phyloP scores from a whole-genome alignment of 2,888 invertebrate genomes.

The Pseudococcus jackbeardsleyi region DNA sequence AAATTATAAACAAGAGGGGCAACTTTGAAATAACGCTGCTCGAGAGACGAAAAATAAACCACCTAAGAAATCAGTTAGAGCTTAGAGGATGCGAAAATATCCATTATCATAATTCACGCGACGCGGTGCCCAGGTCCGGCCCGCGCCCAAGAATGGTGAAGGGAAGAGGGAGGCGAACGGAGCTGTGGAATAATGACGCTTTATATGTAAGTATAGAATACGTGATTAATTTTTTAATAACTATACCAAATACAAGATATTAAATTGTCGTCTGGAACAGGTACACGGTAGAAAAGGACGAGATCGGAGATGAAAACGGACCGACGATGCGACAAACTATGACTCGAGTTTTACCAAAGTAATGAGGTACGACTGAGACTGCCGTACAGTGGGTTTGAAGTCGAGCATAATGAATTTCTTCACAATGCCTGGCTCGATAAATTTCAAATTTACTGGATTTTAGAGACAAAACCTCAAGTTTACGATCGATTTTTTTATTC shows the following conservation, averaged over 20 bases:
- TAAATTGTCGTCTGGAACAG: conserved; percentile 23
- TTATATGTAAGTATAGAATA: neutral
- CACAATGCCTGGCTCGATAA: too few relatives aligned
- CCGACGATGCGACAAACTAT: too few relatives aligned
- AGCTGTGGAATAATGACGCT: conserved; percentile 5
- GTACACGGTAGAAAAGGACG: neutral
- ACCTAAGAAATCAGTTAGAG: conserved; percentile 32
- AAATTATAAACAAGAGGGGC: conserved; percentile 36
- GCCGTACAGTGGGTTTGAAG: too few relatives aligned
- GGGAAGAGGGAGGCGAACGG: neutral
- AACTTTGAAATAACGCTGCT: neutral
- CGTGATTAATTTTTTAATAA: conserved; percentile 43
- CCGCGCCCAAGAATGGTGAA: neutral
- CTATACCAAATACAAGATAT: conserved; percentile 10
- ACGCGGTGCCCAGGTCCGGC: neutral
- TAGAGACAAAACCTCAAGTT: too few relatives aligned
- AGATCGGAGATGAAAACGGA: too few relatives aligned
- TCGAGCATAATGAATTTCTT: too few relatives aligned
- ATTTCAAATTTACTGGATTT: too few relatives aligned
- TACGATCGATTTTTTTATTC: too few relatives aligned
- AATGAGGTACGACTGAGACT: too few relatives aligned
- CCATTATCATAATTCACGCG: conserved; percentile 23
- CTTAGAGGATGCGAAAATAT: conserved; percentile 33
- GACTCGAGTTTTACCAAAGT: too few relatives aligned
- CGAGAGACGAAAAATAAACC: neutral